These are phyloP conservation scores for Anoplophora glabripennis DNA, from an alignment of 1,140 invertebrate species.

Conservation along the genomic window DNA sequence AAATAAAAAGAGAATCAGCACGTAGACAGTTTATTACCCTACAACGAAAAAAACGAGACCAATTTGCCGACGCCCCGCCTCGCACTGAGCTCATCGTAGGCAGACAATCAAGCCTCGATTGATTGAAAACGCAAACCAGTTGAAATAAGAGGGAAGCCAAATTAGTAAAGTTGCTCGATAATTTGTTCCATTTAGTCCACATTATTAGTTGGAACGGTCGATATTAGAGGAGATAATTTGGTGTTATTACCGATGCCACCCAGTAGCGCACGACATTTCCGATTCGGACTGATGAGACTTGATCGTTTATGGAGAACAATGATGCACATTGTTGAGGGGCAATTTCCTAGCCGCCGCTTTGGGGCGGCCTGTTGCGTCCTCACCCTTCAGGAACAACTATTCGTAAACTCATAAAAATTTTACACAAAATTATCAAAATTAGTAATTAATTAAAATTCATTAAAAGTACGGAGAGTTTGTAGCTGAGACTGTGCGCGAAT, in stretches of 20 bases:
- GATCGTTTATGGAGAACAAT: slow-evolving; percentile 18
- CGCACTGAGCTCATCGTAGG: too few relatives aligned
- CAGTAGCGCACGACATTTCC: slow-evolving; percentile 33
- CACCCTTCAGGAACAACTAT: not conserved
- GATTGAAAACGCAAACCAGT: slow-evolving; percentile 12
- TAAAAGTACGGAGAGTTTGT: not conserved
- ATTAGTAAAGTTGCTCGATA: slow-evolving; percentile 31
- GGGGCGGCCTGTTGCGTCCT: not conserved
- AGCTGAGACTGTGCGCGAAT: not conserved
- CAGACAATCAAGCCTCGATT: too few relatives aligned
- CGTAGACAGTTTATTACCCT: too few relatives aligned
- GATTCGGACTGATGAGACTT: slow-evolving; percentile 14
- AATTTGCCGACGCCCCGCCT: too few relatives aligned
- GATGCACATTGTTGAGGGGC: not conserved
- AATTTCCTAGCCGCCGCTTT: not conserved
- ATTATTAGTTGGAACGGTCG: slow-evolving; percentile 31
- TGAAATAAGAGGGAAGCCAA: slow-evolving; percentile 30
- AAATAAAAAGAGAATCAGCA: too few relatives aligned
- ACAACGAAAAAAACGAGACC: too few relatives aligned
- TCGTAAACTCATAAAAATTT: too few relatives aligned
- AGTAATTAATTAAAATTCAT: not conserved
- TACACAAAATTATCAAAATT: not conserved
- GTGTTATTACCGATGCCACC: slow-evolving; percentile 32
- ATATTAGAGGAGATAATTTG: slow-evolving; percentile 31
- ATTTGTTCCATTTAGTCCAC: slow-evolving; percentile 31